Evolutionary conservation across 37 sponge, comb jelly and placozoan species (phyloP), one percentile per base, ranked within the genome.

Genomic region (Halisarca cf. caerulea): DNA sequence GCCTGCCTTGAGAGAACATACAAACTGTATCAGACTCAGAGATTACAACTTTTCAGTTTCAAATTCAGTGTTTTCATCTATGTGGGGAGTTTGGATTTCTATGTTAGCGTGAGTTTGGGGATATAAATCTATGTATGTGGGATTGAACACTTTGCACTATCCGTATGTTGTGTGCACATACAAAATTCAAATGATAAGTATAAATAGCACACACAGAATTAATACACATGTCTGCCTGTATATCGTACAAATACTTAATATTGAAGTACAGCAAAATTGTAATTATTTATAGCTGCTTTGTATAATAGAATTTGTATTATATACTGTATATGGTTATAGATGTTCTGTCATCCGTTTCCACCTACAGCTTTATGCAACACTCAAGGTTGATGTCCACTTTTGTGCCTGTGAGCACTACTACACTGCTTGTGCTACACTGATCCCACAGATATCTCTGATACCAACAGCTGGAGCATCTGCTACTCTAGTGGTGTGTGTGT

Each of bases 351-450:
- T 47, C 51, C 51, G 6, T 11, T 47, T 11, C 9, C 41, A 37
- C 41, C 3, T 8, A 8, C 45, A 74, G 77, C 7, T 74, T 20
- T 41, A 41, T 74, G 77, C 44, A 37, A 74, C 0, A 15, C 45
- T 74, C 24, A 17, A 17, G 21, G 77, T 74, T 6, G 44, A 74
- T 2, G 45, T 74, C 25, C 8, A 7, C 9, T 74, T 74, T 37
- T 74, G 77, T 74, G 77, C 77, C 45, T 74, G 77, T 74, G 77
- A 74, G 45, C 42, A 74, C 44, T 74, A 44, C 45, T 74, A 74
- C 44, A 74, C 77, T 2, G 77, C 77, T 9, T 74, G 77, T 74
- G 77, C 45, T 8, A 74, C 77, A 8, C 42, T 74, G 15, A 40
- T 41, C 45, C 77, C 77, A 41, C 36, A 37, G 42, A 74, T 74